Evolutionary conservation across 2,888 invertebrate species (phyloP).

Genomic region (Leptopterna dolabrata): DNA sequence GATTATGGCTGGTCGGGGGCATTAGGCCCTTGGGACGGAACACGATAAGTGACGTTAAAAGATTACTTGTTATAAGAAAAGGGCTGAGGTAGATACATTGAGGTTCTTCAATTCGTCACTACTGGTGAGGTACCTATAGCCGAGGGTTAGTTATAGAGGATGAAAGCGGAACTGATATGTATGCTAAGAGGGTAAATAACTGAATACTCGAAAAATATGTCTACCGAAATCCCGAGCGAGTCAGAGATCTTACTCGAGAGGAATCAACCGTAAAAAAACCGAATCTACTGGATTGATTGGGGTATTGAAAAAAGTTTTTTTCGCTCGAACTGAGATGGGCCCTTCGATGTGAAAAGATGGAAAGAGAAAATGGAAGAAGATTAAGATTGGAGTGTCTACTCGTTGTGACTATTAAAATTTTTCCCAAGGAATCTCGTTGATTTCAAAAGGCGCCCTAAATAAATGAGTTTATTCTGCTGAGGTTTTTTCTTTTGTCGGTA

Average conservation of each 20-base stretch:
- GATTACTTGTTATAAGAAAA: background rate
- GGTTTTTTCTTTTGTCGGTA: background rate
- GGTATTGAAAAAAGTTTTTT: background rate
- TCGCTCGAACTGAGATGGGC: background rate
- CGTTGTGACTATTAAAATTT: background rate
- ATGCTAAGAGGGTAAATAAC: background rate
- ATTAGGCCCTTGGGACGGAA: background rate
- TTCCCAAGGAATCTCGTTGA: background rate
- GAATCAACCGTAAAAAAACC: background rate
- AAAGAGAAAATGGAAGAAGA: too few relatives aligned
- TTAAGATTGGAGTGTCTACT: too few relatives aligned
- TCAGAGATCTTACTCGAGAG: background rate
- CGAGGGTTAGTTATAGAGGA: background rate
- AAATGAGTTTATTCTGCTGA: background rate
- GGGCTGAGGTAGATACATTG: background rate
- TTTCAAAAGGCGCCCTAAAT: background rate
- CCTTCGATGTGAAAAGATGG: background rate
- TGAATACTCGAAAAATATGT: background rate
- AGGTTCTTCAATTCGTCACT: background rate
- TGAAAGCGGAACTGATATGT: background rate
- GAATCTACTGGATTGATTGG: background rate
- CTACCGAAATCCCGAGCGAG: background rate
- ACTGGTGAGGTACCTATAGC: background rate
- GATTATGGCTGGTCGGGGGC: background rate
- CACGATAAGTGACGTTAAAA: slow-evolving; percentile 3